Evolutionary conservation across 2,113 vertebrate genomes (phyloP).

Genomic region (Chaetodon trifascialis): DNA sequence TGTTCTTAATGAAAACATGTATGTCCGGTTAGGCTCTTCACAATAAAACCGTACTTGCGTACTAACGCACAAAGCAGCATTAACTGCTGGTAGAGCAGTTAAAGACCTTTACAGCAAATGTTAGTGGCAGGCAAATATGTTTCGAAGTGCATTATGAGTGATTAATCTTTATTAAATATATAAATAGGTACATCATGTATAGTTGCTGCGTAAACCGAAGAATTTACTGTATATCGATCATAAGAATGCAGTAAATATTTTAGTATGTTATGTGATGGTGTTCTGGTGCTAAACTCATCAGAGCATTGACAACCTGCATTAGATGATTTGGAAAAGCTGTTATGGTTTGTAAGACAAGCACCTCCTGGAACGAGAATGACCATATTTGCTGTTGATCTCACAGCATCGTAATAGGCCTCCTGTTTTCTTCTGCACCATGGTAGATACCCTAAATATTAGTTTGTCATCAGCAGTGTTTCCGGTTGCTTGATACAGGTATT

Average conservation of each 20-base stretch:
- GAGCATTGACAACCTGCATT: too few relatives aligned
- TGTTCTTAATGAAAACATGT: accelerated
- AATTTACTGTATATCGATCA: too few relatives aligned
- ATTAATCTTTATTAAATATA: too few relatives aligned
- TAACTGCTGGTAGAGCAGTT: neutral
- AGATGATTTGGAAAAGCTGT: too few relatives aligned
- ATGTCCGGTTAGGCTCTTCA: slow-evolving; percentile 31
- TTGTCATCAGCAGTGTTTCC: neutral
- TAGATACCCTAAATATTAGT: neutral
- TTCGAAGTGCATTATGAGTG: too few relatives aligned
- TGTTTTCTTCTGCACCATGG: neutral
- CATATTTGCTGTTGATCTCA: neutral
- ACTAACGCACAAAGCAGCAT: neutral
- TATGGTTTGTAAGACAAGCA: neutral
- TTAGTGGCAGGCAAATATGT: too few relatives aligned
- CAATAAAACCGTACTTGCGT: neutral
- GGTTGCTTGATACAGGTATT: neutral
- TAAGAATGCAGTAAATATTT: too few relatives aligned
- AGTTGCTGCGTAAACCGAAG: too few relatives aligned
- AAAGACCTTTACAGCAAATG: neutral
- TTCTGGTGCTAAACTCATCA: too few relatives aligned
- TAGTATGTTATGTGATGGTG: too few relatives aligned
- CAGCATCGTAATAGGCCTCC: neutral
- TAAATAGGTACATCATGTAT: too few relatives aligned
- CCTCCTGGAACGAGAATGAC: too few relatives aligned